Conservation (phyloP, 2,888 invertebrate genomes). For the Temnothorax unifasciatus region DNA sequence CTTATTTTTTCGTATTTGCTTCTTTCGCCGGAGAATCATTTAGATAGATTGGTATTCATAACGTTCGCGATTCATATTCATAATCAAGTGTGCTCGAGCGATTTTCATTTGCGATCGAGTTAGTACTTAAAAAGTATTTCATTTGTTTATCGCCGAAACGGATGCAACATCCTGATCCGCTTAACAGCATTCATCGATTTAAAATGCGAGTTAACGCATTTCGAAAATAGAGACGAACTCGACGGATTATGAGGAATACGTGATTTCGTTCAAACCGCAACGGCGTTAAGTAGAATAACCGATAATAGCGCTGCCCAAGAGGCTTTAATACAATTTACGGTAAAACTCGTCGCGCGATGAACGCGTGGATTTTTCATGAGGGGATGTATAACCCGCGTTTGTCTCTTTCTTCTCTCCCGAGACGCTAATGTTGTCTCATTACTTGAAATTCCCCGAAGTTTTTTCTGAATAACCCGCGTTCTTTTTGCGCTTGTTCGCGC, state of each 20-base stretch:
- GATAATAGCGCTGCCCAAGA: conserved; percentile 21
- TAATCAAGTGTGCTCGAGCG: conserved; percentile 28
- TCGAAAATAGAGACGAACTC: conserved; percentile 46
- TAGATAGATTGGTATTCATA: neutral
- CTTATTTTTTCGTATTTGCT: neutral
- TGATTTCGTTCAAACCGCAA: conserved; percentile 47
- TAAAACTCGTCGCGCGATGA: conserved; percentile 12
- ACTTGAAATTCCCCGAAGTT: conserved; percentile 42
- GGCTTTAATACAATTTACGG: conserved; percentile 37
- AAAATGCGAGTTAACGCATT: conserved; percentile 70
- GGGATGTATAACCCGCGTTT: conserved; percentile 23
- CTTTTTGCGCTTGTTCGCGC: conserved; percentile 36
- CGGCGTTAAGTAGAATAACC: neutral
- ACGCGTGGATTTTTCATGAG: conserved; percentile 23
- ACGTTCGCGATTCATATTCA: conserved; percentile 32
- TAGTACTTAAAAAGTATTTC: conserved; percentile 65
- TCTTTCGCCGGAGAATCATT: conserved; percentile 3
- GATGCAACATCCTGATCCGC: conserved; percentile 62
- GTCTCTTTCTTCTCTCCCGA: conserved; percentile 26
- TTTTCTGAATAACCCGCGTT: conserved; percentile 10
- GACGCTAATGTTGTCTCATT: conserved; percentile 50
- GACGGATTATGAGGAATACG: conserved; percentile 47
- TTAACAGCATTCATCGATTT: conserved; percentile 70
- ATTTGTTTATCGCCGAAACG: conserved; percentile 42
- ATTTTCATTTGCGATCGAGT: conserved; percentile 33